A percentile compares a stretch with the other conserved stretches of the same genome.
These are phyloP conservation scores for Pogonus chalceus DNA, from an alignment of 1,140 invertebrate species.

Conservation along the genomic window DNA sequence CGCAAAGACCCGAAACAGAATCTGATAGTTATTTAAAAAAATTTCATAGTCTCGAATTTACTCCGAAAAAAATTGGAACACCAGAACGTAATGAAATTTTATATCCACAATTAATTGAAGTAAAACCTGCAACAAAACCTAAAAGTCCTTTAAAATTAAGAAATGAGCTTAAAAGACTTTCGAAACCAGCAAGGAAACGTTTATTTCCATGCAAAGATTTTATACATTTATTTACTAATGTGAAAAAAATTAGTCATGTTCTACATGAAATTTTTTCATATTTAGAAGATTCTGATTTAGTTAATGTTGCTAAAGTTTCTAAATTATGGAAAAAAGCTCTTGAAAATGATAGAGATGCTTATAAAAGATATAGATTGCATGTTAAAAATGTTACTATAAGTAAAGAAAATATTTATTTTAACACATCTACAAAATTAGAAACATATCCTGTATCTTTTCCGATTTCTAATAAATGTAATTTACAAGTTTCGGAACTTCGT, in stretches of 20 bases:
- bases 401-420: neutral
- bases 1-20: neutral
- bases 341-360: neutral
- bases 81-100: neutral
- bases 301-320: neutral
- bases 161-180: neutral
- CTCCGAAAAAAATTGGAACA: neutral
- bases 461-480: neutral
- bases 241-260: neutral
- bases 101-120: neutral
- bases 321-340: neutral
- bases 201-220: neutral
- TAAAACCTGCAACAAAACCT: neutral
- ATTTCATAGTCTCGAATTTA: neutral
- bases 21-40: neutral
- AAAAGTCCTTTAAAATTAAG: neutral
- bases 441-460: neutral
- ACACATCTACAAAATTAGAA: neutral
- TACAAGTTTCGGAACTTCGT: neutral
- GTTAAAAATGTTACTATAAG: neutral
- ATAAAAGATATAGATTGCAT: neutral
- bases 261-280: neutral
- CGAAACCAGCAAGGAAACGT: neutral
- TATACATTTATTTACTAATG: neutral
- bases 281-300: neutral